phyloP scores from a whole-genome alignment of 2,797 vertebrate species.

The Coracias cyanogaster region DNA sequence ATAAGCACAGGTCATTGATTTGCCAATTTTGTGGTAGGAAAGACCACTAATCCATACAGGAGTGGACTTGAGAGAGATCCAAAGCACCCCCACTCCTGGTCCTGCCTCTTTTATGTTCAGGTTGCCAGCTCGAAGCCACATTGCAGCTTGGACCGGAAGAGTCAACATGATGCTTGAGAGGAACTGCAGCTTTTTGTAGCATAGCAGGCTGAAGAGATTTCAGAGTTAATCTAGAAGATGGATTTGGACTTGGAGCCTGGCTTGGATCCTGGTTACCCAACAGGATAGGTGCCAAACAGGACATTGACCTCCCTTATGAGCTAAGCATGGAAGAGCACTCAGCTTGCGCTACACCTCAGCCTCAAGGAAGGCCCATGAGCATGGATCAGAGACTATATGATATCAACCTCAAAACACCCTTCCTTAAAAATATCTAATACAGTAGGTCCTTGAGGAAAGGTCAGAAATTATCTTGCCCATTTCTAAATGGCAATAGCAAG shows the following conservation, averaged over 20 bases:
- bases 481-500: background rate
- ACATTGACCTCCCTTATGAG: background rate
- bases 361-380: background rate
- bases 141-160: background rate
- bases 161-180: accelerated
- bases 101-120: background rate
- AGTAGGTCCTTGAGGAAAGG: background rate
- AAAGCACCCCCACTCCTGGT: background rate
- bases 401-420: background rate
- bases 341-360: background rate
- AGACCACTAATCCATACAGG: no score
- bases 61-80: background rate
- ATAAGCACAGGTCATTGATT: background rate
- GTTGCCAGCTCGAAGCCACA: background rate
- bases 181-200: background rate
- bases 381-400: accelerated
- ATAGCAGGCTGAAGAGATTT: background rate
- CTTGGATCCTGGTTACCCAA: background rate
- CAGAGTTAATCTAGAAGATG: background rate
- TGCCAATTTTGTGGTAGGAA: background rate
- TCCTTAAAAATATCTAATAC: background rate
- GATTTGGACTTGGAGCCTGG: background rate
- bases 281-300: background rate
- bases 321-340: background rate
- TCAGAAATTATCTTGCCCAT: background rate